Evolutionary conservation across 30 jellyfish, hydroid and myxozoan species (phyloP).

Genomic region (Rhopilema esculentum): DNA sequence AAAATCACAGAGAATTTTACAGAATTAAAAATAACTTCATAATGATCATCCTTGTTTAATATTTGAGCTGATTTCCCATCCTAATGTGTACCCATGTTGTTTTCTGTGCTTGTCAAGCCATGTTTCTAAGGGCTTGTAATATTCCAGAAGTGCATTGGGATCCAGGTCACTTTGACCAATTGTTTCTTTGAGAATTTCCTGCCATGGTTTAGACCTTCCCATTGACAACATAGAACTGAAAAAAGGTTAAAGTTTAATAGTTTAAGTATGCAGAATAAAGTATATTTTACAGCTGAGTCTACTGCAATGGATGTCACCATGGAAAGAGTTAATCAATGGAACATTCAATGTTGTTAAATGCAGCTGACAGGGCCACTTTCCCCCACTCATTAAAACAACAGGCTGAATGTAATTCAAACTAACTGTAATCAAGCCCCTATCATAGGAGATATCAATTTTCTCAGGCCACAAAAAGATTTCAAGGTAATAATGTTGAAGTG

Average conservation of each 20-base stretch:
- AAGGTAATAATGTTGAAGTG: too few species aligned
- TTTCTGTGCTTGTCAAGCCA: constrained; percentile 89
- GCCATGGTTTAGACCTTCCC: constrained; percentile 95
- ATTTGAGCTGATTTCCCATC: constrained; percentile 68
- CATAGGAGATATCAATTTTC: too few species aligned
- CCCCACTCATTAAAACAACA: too few species aligned
- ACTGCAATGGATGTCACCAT: too few species aligned
- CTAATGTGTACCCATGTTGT: constrained; percentile 70
- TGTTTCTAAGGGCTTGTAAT: constrained; percentile 79
- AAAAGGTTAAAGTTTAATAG: background rate
- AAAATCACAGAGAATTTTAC: too few species aligned
- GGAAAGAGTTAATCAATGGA: too few species aligned
- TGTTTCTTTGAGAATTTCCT: constrained; percentile 61
- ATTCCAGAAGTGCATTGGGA: constrained; percentile 71
- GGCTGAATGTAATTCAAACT: too few species aligned
- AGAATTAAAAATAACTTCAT: background rate
- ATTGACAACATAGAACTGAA: constrained; percentile 73
- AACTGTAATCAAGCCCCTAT: too few species aligned
- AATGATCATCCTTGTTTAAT: background rate
- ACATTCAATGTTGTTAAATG: too few species aligned
- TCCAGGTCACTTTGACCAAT: constrained; percentile 74
- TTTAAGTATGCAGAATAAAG: background rate
- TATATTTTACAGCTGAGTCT: background rate
- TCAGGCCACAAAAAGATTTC: too few species aligned
- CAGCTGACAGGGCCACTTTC: too few species aligned